These are phyloP conservation scores for Nomada fucata DNA, from an alignment of 2,888 invertebrate genomes.

Conservation along the genomic window DNA sequence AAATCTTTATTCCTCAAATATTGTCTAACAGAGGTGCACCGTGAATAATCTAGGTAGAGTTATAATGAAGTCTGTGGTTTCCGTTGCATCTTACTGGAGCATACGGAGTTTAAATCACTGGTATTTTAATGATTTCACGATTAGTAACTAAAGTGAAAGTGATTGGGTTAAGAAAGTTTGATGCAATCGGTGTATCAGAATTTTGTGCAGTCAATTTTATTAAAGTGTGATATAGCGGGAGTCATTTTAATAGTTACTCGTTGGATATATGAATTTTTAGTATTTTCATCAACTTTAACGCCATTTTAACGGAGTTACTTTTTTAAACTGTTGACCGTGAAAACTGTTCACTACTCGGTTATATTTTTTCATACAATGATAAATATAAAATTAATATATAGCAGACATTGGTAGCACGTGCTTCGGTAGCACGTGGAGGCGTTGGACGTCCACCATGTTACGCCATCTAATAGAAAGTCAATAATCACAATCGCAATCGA, in stretches of 20 bases:
- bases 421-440: slow-evolving; percentile 4
- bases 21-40: slow-evolving; percentile 7
- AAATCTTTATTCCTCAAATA: slow-evolving; percentile 43
- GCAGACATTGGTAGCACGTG: slow-evolving; percentile 4
- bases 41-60: slow-evolving; percentile 36
- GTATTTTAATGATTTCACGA: neutral
- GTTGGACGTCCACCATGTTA: neutral
- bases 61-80: neutral
- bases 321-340: too few relatives aligned
- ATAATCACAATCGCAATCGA: slow-evolving; percentile 9
- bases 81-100: neutral
- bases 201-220: too few relatives aligned
- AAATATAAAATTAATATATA: neutral
- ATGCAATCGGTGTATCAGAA: too few relatives aligned
- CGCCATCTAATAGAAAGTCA: slow-evolving; percentile 29
- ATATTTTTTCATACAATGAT: neutral
- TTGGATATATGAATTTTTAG: too few relatives aligned
- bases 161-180: too few relatives aligned
- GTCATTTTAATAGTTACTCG: too few relatives aligned
- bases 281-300: too few relatives aligned
- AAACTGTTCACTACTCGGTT: neutral
- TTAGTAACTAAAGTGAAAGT: neutral
- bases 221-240: too few relatives aligned
- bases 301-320: too few relatives aligned
- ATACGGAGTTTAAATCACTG: neutral